Conservation (phyloP, 2,888 invertebrate genomes). For the Ernsta delagoae region DNA sequence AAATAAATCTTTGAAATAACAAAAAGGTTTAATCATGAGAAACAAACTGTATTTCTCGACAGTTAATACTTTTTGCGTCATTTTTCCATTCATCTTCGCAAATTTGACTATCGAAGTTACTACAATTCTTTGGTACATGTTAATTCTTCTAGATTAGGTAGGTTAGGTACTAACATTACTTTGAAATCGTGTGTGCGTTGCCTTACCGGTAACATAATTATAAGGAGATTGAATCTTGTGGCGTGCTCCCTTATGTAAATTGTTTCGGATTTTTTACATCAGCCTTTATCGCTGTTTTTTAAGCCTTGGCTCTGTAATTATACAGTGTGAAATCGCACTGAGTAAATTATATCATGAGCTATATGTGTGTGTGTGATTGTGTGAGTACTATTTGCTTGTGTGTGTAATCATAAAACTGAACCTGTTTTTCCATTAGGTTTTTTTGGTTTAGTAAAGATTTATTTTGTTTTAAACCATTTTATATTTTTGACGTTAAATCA, state of each 20-base stretch:
- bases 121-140: too few species aligned
- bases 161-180: constrained; percentile 41
- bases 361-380: background rate
- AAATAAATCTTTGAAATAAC: too few species aligned
- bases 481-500: background rate
- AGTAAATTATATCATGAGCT: constrained; percentile 28
- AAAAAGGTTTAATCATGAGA: too few species aligned
- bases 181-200: constrained; percentile 41
- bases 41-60: too few species aligned
- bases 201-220: constrained; percentile 67
- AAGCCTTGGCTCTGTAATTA: constrained; percentile 69
- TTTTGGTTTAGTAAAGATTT: too few species aligned
- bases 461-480: background rate
- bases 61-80: too few species aligned
- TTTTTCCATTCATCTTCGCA: too few species aligned
- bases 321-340: constrained; percentile 55
- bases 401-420: background rate
- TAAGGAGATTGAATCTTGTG: constrained; percentile 72
- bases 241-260: constrained; percentile 75
- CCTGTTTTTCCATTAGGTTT: too few species aligned
- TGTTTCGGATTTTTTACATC: constrained; percentile 53
- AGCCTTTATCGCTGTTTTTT: constrained; percentile 58
- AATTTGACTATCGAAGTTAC: too few species aligned
- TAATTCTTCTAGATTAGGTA: background rate
- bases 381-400: background rate